Evolutionary conservation across 2,113 vertebrate genomes (phyloP), one percentile per base, ranked within the genome.

Genomic region (Amblyopsis rosae): DNA sequence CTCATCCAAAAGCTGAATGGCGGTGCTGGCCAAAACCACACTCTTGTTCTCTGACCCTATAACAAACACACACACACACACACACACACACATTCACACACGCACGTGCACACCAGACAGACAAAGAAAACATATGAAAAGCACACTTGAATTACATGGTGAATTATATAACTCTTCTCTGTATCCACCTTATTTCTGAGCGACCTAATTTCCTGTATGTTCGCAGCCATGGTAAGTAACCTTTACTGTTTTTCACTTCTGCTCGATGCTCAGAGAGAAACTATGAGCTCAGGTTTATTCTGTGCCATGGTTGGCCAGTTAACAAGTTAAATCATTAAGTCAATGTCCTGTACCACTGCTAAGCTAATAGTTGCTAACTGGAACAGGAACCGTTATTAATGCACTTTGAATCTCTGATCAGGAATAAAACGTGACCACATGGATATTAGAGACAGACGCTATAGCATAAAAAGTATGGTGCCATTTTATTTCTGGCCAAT

Each of bases 1-100:
- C 84, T 99, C 97, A 86, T 99, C 98, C 67, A 96, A 80, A 65
- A 99, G 94, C 46, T 98, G 98, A 84, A 99, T 95, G 62, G 96
- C 95, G 48, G 97, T 97, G 77, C 96, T 99, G 59, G 97, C 98
- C 81, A 96, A 94, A 60, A 99, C 95, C 62, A 99, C 96, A 75
- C 96, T 99, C 91, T 94, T 97, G 92, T 99, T 99, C 84, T 95
- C 93, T 8, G 92, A 88, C 82, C 94, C 96, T 98, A 51, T 15
- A 72, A 67, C 56, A 77, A 12, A 59, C 49, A 78, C 55, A 80
- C 33, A 53, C 13, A 17, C 3, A 54, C 9, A 47, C 50, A 57
- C 51, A 54, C 67, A 55, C 59, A 62, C 67, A 69, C 57, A 58
- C 41, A 67, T n/a, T n/a, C 55, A 63, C 61, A 56, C 33, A 46